Percentiles rank a stretch among this genome's conserved stretches.
phyloP scores from a whole-genome alignment of 2,113 vertebrate genomes.

The Mugil cephalus region DNA sequence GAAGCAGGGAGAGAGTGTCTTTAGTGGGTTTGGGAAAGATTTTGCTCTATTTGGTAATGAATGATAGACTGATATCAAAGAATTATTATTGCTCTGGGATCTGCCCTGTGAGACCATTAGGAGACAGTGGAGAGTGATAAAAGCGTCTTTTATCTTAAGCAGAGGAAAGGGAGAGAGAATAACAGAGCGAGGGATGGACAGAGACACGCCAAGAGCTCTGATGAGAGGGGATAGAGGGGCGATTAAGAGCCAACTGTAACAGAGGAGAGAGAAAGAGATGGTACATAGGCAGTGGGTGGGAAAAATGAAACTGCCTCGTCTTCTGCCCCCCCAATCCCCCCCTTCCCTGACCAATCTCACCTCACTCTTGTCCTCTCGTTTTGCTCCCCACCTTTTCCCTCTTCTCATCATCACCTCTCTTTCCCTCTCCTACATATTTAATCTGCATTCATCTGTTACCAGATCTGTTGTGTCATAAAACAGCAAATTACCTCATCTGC shows the following conservation, averaged over 20 bases:
- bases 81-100: slow-evolving; percentile 46
- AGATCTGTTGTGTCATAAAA: slow-evolving; percentile 67
- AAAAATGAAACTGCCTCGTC: slow-evolving; percentile 42
- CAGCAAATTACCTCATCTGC: slow-evolving; percentile 66
- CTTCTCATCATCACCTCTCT: slow-evolving; percentile 17
- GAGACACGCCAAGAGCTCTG: slow-evolving; percentile 35
- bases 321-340: slow-evolving; percentile 11
- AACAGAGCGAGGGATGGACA: slow-evolving; percentile 10
- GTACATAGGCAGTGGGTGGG: slow-evolving; percentile 24
- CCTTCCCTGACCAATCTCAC: slow-evolving; percentile 27
- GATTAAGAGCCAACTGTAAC: slow-evolving; percentile 61
- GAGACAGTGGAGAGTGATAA: slow-evolving; percentile 45
- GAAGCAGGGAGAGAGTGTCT: slow-evolving; percentile 11
- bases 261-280: slow-evolving; percentile 32
- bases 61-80: slow-evolving; percentile 60
- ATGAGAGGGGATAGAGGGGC: slow-evolving; percentile 44
- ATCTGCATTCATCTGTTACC: slow-evolving; percentile 64
- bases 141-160: slow-evolving; percentile 61
- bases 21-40: slow-evolving; percentile 35
- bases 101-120: slow-evolving; percentile 59
- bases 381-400: slow-evolving; percentile 45
- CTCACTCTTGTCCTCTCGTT: slow-evolving; percentile 42
- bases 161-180: slow-evolving; percentile 32
- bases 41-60: slow-evolving; percentile 64
- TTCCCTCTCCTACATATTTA: slow-evolving; percentile 71